A percentile compares a stretch with the other conserved stretches of the same genome.
These are phyloP conservation scores for Rotaria magnacalcarata DNA, from an alignment of 2,888 invertebrate genomes.

Conservation along the genomic window DNA sequence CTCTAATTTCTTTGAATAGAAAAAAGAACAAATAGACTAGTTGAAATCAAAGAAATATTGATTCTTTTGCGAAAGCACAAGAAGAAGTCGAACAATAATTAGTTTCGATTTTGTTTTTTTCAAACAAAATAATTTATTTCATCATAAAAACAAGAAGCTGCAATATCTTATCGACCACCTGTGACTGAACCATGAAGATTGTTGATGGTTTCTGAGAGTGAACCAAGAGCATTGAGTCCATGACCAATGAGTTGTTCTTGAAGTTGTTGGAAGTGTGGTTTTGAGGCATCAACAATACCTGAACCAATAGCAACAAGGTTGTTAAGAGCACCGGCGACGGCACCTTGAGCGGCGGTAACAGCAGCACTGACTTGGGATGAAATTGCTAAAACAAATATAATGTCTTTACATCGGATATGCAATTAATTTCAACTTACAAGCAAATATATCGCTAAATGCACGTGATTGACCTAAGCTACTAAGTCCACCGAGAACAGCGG, in stretches of 20 bases:
- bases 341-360: not conserved
- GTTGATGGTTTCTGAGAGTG: constrained; percentile 11
- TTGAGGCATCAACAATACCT: not conserved
- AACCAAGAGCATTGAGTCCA: constrained; percentile 11
- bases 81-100: too few relatives aligned
- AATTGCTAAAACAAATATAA: too few relatives aligned
- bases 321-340: not conserved
- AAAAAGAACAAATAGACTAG: too few relatives aligned
- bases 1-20: too few relatives aligned
- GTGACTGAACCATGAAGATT: constrained; percentile 32
- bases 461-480: not conserved
- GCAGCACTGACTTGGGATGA: not conserved
- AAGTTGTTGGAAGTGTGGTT: not conserved
- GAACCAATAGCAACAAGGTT: not conserved
- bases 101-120: too few relatives aligned
- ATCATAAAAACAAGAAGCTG: too few relatives aligned
- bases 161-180: not conserved
- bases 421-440: not conserved
- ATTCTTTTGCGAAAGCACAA: too few relatives aligned
- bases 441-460: not conserved
- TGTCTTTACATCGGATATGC: too few relatives aligned
- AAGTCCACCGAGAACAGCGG: not conserved
- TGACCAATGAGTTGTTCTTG: constrained; percentile 2
- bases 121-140: too few relatives aligned
- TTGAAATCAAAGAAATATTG: too few relatives aligned